Percentiles rank a stretch among this genome's conserved stretches.
These are phyloP conservation scores for Chironomus tentans DNA, from an alignment of 2,888 invertebrate genomes.

Conservation along the genomic window DNA sequence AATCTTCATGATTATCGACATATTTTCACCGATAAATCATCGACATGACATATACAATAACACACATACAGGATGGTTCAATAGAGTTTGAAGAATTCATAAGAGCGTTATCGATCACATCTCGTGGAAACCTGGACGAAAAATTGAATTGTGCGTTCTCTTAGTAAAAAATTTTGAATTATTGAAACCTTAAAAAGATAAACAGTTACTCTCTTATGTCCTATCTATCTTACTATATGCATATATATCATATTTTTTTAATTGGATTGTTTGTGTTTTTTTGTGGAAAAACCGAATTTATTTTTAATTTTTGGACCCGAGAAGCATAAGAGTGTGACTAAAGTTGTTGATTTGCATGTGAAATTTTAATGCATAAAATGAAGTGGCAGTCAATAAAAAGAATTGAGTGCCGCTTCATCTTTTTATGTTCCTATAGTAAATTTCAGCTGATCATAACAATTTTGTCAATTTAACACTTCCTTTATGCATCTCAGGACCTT, in stretches of 20 bases:
- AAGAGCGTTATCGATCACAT: conserved; percentile 95
- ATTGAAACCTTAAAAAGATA: conserved; percentile 24
- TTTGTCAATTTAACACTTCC: no score
- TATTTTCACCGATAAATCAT: not conserved
- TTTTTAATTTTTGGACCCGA: no score
- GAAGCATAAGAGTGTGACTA: no score
- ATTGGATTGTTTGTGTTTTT: not conserved
- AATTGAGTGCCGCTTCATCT: no score
- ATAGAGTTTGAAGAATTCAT: conserved; percentile 99
- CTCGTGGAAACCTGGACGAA: conserved; percentile 95
- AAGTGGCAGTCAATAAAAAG: no score
- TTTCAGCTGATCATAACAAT: no score
- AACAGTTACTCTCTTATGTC: not conserved
- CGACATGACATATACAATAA: not conserved
- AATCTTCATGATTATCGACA: not conserved
- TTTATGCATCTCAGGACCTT: no score
- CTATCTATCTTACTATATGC: not conserved
- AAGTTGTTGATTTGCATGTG: no score
- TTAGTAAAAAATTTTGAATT: conserved; percentile 21
- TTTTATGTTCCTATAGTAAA: no score
- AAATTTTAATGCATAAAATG: no score
- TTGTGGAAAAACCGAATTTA: no score
- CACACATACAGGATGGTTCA: conserved; percentile 74
- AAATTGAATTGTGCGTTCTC: conserved; percentile 89
- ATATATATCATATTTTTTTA: not conserved